Conservation (phyloP, 2,888 invertebrate genomes). For the Stenchaetothrips biformis region DNA sequence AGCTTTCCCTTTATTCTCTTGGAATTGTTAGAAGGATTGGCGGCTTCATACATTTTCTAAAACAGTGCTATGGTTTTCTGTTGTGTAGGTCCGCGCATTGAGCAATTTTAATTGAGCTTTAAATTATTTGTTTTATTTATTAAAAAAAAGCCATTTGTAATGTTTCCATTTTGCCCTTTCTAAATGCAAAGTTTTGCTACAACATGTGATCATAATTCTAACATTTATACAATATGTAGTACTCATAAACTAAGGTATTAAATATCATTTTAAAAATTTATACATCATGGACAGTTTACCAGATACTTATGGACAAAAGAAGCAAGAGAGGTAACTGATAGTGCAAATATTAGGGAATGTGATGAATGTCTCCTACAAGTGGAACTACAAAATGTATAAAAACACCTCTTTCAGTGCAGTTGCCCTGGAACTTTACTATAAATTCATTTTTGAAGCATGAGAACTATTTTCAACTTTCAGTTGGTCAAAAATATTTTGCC, state of each 20-base stretch:
- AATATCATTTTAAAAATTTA: slow-evolving; percentile 6
- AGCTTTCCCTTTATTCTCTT: background rate
- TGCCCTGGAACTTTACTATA: no score
- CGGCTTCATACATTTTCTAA: background rate
- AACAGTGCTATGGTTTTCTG: background rate
- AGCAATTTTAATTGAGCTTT: background rate
- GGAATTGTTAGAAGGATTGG: background rate
- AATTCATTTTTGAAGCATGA: no score
- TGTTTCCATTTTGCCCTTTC: background rate
- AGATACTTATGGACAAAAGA: no score
- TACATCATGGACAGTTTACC: background rate
- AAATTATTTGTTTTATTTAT: background rate
- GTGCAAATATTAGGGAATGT: no score
- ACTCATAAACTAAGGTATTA: slow-evolving; percentile 3
- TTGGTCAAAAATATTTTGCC: no score
- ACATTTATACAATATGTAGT: slow-evolving; percentile 13
- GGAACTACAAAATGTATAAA: no score
- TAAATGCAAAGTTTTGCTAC: slow-evolving; percentile 16
- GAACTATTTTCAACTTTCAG: no score
- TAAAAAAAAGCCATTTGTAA: background rate
- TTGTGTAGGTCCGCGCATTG: background rate
- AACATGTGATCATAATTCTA: slow-evolving; percentile 22
- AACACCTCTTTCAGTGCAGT: no score
- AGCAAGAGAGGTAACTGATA: no score
- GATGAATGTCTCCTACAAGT: no score